A percentile compares a stretch with the other conserved stretches of the same genome.
Conservation (phyloP, 2,113 vertebrate species). For the Crotalus viridis region DNA sequence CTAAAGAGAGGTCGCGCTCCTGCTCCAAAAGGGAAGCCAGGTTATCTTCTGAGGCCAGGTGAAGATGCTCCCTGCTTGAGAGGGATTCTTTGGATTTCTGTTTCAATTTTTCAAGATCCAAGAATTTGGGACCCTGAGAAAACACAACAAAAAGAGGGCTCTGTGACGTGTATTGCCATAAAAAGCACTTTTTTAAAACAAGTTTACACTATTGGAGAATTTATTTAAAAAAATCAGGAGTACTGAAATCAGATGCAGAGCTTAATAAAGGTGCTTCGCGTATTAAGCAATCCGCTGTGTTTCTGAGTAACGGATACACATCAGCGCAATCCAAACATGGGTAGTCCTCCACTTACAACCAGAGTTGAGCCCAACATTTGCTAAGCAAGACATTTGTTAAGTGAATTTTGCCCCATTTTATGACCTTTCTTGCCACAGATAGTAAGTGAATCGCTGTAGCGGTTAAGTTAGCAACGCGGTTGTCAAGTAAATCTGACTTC, state of each 20-base stretch:
- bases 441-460: background rate
- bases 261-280: background rate
- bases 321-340: background rate
- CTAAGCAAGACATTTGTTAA: background rate
- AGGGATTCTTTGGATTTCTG: slow-evolving; percentile 90
- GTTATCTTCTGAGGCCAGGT: slow-evolving; percentile 81
- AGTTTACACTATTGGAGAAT: background rate
- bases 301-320: background rate
- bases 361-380: background rate
- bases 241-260: background rate
- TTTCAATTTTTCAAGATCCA: slow-evolving; percentile 78
- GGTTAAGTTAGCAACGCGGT: background rate
- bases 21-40: slow-evolving; percentile 79
- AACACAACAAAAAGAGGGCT: slow-evolving; percentile 37
- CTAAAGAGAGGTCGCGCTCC: slow-evolving; percentile 66
- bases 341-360: background rate
- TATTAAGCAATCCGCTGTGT: background rate
- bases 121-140: slow-evolving; percentile 80
- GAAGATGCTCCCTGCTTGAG: slow-evolving; percentile 75
- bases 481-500: background rate
- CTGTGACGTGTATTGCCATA: background rate
- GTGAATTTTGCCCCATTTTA: background rate
- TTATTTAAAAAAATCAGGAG: background rate
- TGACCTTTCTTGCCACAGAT: background rate
- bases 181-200: background rate